phyloP scores from a whole-genome alignment of 2,888 invertebrate genomes.

The Crocallis elinguaria region DNA sequence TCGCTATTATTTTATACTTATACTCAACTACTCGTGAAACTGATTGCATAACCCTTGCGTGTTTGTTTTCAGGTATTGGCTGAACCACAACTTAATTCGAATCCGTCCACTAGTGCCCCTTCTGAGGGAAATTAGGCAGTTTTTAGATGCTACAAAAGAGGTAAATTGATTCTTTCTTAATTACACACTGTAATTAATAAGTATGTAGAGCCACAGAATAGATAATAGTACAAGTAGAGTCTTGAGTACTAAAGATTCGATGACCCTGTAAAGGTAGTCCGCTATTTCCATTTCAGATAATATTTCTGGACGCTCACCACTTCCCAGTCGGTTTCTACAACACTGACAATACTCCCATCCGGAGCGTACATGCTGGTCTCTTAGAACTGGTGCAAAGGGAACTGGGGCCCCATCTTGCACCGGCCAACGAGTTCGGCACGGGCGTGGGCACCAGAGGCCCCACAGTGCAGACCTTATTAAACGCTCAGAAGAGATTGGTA shows the following conservation, averaged over 20 bases:
- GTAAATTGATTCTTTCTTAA: too few relatives aligned
- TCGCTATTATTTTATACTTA: background rate
- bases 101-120: slow-evolving; percentile 88
- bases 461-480: slow-evolving; percentile 75
- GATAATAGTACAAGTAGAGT: too few relatives aligned
- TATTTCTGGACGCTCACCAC: slow-evolving; percentile 93
- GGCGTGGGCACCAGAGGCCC: slow-evolving; percentile 71
- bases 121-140: slow-evolving; percentile 88
- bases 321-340: slow-evolving; percentile 89
- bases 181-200: too few relatives aligned
- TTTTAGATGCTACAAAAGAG: slow-evolving; percentile 88
- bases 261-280: too few relatives aligned
- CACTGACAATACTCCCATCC: slow-evolving; percentile 70
- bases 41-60: background rate
- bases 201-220: too few relatives aligned
- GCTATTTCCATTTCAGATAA: slow-evolving; percentile 66
- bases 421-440: slow-evolving; percentile 68
- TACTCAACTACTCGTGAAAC: background rate
- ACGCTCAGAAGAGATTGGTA: slow-evolving; percentile 75
- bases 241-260: too few relatives aligned
- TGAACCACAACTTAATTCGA: slow-evolving; percentile 89
- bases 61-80: slow-evolving; percentile 85
- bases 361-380: slow-evolving; percentile 81
- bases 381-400: slow-evolving; percentile 83
- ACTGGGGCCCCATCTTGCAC: slow-evolving; percentile 82